Base-by-base conservation (phyloP, 2,113 vertebrate species). In the Lutjanus erythropterus region DNA sequence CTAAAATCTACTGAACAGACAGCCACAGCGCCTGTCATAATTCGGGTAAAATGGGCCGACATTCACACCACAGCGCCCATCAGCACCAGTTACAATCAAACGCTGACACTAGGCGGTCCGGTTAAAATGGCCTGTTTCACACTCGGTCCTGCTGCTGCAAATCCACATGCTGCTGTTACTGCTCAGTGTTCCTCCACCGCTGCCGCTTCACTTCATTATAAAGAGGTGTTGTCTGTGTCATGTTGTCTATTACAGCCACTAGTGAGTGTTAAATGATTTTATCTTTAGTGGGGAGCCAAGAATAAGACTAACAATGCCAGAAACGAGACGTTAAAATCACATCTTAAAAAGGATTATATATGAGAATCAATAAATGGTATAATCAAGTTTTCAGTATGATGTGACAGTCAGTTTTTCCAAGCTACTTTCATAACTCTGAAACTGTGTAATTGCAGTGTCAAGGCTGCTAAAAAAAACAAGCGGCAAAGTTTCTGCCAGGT, bases 31-130 rank as follows among this genome's bases (percentile, higher is more conserved):
- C 67, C 66, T 18, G 33, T 74, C 71, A 75, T 75, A 59, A 71
- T 14, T 61, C n/a, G 37, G 19, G 49, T 12, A 37, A 31, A 62
- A 19, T 7, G 31, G 55, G 41, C 68, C 44, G 79, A 78, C 50
- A 49, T 71, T 75, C 71, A 41, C 67, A 52, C 77, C 80, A 42
- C 61, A 55, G 86, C 0, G 46, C 37, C 74, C 11, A 55, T 86
- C 86, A 61, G 33, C 76, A 47, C 29, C 25, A 37, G 19, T 88
- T 78, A 81, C 33, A 59, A 61, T 90, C 86, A 83, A 71, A 81
- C 66, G 10, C 0, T 21, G 61, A 61, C 74, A 78, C n/a, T 9
- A 21, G 33, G 77, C 58, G 33, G 33, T 65, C 61, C 10, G n/a
- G 56, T 60, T 37, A 47, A 39, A 21, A 41, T 14, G 47, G 27